Conservation (phyloP, 2,888 invertebrate genomes). For the Linnaemya vulpina region DNA sequence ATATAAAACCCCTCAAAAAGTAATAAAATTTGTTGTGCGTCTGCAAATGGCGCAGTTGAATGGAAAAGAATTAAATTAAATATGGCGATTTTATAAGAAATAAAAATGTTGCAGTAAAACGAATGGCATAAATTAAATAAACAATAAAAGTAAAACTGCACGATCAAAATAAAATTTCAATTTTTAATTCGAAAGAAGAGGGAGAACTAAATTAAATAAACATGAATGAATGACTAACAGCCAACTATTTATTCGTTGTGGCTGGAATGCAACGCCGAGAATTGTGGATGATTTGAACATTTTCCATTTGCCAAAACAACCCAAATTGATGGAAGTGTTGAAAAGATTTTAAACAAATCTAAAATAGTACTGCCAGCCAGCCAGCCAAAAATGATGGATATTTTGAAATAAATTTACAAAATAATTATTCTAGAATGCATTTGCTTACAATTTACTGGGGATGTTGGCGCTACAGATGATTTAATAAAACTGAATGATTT, state of each 20-base stretch:
- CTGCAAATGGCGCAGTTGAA: slow-evolving; percentile 60
- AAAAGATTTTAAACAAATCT: slow-evolving; percentile 53
- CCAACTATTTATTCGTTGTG: not conserved
- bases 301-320: slow-evolving; percentile 67
- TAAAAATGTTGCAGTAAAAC: slow-evolving; percentile 44
- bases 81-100: slow-evolving; percentile 50
- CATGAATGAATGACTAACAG: slow-evolving; percentile 17
- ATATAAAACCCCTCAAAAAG: slow-evolving; percentile 29
- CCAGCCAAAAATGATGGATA: slow-evolving; percentile 50
- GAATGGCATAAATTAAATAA: slow-evolving; percentile 35
- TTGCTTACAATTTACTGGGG: slow-evolving; percentile 18
- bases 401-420: slow-evolving; percentile 21
- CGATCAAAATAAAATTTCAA: slow-evolving; percentile 12
- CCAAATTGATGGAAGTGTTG: slow-evolving; percentile 56
- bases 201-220: slow-evolving; percentile 19
- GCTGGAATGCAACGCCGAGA: slow-evolving; percentile 23
- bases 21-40: slow-evolving; percentile 47
- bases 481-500: not conserved
- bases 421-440: slow-evolving; percentile 38
- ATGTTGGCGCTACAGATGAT: not conserved
- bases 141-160: slow-evolving; percentile 26
- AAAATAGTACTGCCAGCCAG: not conserved
- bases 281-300: slow-evolving; percentile 40
- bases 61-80: slow-evolving; percentile 46
- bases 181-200: slow-evolving; percentile 4